These are phyloP conservation scores for Odontothrips loti DNA, from an alignment of 2,888 invertebrate genomes.

Conservation along the genomic window DNA sequence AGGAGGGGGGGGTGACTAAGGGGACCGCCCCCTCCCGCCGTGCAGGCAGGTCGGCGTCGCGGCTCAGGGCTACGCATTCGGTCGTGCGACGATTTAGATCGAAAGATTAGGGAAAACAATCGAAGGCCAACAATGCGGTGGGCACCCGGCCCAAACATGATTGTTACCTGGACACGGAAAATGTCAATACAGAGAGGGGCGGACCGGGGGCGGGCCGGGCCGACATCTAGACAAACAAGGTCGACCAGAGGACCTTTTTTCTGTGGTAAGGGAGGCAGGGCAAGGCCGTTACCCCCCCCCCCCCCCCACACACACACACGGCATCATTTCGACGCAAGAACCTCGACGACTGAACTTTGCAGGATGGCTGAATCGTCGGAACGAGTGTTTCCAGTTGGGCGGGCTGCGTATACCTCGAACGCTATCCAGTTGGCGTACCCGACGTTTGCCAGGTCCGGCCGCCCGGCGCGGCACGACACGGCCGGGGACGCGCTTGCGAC, in stretches of 20 bases:
- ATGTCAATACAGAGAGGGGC: not conserved
- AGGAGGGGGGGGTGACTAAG: too few relatives aligned
- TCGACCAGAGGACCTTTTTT: not conserved
- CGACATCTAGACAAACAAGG: slow-evolving; percentile 1
- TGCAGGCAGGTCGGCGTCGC: not conserved
- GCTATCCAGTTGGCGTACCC: too few relatives aligned
- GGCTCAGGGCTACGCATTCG: not conserved
- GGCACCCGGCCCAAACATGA: not conserved
- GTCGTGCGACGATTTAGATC: not conserved
- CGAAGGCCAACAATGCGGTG: slow-evolving; percentile 6
- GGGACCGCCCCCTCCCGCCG: not conserved
- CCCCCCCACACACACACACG: not conserved
- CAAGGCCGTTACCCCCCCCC: not conserved
- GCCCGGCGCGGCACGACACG: too few relatives aligned
- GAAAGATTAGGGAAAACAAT: slow-evolving; percentile 11
- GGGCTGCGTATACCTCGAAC: too few relatives aligned
- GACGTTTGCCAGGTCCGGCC: too few relatives aligned
- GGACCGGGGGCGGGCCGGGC: not conserved
- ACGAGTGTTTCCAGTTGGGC: too few relatives aligned
- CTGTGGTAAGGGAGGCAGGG: not conserved
- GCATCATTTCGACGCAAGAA: too few relatives aligned
- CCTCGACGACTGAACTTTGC: too few relatives aligned
- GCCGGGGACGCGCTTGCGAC: too few relatives aligned
- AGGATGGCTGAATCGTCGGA: too few relatives aligned
- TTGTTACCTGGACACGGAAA: not conserved